phyloP scores from a whole-genome alignment of 2,797 vertebrate genomes.

The Harpagifer antarcticus region DNA sequence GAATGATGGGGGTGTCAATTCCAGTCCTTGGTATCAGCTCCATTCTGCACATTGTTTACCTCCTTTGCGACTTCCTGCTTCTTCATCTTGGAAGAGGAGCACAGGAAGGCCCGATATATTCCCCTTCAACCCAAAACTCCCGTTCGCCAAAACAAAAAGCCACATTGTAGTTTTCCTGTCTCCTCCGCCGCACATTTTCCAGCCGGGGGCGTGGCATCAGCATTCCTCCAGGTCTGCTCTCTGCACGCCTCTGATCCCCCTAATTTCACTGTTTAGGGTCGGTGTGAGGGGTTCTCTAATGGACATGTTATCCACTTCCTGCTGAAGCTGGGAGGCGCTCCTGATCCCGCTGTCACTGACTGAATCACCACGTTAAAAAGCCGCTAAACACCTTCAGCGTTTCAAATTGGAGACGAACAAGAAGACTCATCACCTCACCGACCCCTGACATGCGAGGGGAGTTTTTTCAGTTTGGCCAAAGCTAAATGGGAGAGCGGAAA shows the following conservation, averaged over 20 bases:
- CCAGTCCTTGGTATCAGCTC: conserved; percentile 70
- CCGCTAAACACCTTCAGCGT: conserved; percentile 57
- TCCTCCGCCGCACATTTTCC: conserved; percentile 67
- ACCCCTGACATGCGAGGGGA: conserved; percentile 4
- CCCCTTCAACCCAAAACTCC: conserved; percentile 57
- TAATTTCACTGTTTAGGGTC: conserved; percentile 49
- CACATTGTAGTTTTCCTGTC: conserved; percentile 86
- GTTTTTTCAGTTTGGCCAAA: conserved; percentile 14
- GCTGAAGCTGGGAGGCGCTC: conserved; percentile 48
- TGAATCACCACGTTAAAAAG: conserved; percentile 51
- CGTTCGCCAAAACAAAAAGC: conserved; percentile 79
- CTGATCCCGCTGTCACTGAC: conserved; percentile 47
- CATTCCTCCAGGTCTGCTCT: conserved; percentile 82
- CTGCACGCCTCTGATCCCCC: conserved; percentile 67
- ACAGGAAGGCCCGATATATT: conserved; percentile 80
- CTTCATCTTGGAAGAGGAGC: conserved; percentile 85
- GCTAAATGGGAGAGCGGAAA: conserved; percentile 2
- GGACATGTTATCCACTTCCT: conserved; percentile 78
- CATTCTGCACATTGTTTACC: conserved; percentile 83
- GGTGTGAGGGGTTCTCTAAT: conserved; percentile 55
- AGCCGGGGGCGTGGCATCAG: conserved; percentile 64
- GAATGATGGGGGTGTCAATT: conserved; percentile 81
- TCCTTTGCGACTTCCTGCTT: conserved; percentile 86
- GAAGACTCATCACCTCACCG: conserved; percentile 46
- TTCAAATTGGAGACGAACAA: conserved; percentile 39